Base-by-base conservation (phyloP, 2,113 vertebrate species). In the Oncorhynchus clarkii region DNA sequence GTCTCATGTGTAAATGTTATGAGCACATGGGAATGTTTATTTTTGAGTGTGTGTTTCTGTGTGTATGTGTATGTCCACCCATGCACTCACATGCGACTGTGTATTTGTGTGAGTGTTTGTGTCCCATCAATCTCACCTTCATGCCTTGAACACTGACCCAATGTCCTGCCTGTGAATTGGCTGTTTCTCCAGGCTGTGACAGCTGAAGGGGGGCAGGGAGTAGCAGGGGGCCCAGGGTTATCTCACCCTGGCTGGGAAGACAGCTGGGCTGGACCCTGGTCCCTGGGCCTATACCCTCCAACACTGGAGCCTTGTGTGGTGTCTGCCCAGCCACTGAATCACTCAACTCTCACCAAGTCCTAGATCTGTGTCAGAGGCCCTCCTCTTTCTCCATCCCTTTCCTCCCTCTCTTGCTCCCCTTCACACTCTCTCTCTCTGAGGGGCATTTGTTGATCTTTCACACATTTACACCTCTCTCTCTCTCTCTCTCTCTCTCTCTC, bases 221-320 rank as follows among this genome's bases (percentile, higher is more conserved):
- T 26, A 26, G 67, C 54, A 67, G 67, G 67, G 74, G 72, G 57
- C 75, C 67, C 69, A 85, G 54, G 59, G 57, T 79, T 70, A 78
- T 77, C 78, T 76, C 51, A 71, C 66, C 20, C 59, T 29, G 73
- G 59, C 29, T 73, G 74, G 68, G 57, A 60, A 68, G 77, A 72
- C 86, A 87, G 79, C 86, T 85, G 86, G 83, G 62, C 27, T n/a
- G 26, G 13, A 73, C 69, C 76, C 82, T 75, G 75, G 66, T 62
- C 62, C 45, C 82, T 72, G 72, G 51, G 45, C 75, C 76, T 18
- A 27, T 20, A 24, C 62, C 45, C 68, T 74, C 12, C 69, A 81
- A 87, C 84, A 84, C 82, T 80, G 70, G 71, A 78, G 66, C 76
- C 76, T 83, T 84, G 81, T 85, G 65, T 73, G 49, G 31, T 29